Conservation (phyloP, 2,888 invertebrate species). For the Parnassius apollo region DNA sequence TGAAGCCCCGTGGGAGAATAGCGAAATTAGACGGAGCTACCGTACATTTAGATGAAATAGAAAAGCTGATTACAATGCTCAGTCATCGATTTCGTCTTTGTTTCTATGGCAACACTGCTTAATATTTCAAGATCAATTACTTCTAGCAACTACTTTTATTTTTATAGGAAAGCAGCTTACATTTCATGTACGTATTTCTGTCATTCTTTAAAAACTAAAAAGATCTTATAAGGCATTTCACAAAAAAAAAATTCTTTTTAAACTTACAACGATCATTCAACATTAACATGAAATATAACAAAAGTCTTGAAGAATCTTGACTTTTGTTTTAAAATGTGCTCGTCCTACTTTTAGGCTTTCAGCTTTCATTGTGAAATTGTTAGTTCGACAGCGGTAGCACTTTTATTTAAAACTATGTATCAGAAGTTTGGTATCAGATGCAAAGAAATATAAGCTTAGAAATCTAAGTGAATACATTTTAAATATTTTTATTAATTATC, state of each 20-base stretch:
- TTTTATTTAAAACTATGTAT: conserved; percentile 42
- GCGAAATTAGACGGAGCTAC: conserved; percentile 47
- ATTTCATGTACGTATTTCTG: background rate
- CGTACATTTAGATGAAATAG: conserved; percentile 45
- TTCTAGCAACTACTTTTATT: conserved; percentile 10
- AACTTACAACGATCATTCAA: conserved; percentile 35
- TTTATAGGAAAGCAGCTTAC: background rate
- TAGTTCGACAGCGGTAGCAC: conserved; percentile 37
- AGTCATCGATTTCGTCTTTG: conserved; percentile 31
- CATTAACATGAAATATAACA: conserved; percentile 41
- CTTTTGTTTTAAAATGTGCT: conserved; percentile 53
- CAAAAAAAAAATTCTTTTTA: conserved; percentile 32
- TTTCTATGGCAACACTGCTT: conserved; percentile 33
- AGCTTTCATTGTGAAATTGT: conserved; percentile 39
- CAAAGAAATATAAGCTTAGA: conserved; percentile 9
- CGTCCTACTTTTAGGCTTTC: conserved; percentile 49
- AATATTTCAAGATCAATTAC: conserved; percentile 28
- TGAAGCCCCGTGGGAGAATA: conserved; percentile 37
- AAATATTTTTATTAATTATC: background rate
- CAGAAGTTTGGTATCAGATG: conserved; percentile 18
- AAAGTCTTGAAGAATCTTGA: conserved; percentile 44
- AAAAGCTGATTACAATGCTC: conserved; percentile 56
- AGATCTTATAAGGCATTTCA: conserved; percentile 18
- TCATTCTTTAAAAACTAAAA: conserved; percentile 1
- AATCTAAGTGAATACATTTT: background rate